Evolutionary conservation across 2,113 vertebrate species (phyloP), one percentile per base, ranked within the genome.

Genomic region (Nyctereutes procyonoides): DNA sequence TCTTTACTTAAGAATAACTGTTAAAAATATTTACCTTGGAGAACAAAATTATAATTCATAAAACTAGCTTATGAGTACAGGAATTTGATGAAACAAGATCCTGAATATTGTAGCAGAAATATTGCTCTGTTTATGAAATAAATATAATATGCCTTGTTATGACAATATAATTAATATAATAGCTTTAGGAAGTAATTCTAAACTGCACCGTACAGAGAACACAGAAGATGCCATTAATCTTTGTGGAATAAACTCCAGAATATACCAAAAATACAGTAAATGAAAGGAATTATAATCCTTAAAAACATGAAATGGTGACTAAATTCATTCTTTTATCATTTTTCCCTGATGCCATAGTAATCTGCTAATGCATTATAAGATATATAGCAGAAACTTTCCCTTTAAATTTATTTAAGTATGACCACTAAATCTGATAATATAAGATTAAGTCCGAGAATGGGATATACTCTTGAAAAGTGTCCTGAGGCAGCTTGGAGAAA

Each of bases 151-250:
- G 4, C 10, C 65, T 97, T 92, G 6, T 43, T 85, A 74, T 48
- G 28, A 92, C 48, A 82, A 60, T 73, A 3, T 79, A 30, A 94
- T 92, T 88, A 16, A 19, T 53, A 30, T 69, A 43, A 58, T 76
- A 74, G 43, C 9, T 92, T 89, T 73, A 65, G 20, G 26, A 85
- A 92, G 38, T 65, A 88, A 80, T 92, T 97, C 30, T 89, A 80
- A 90, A 85, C 17, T 65, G 3, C 5, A 83, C 5, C 48, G 3
- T 43, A 63, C 0, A 7, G 32, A 93, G 13, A 56, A 3, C 38
- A 82, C 30, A 94, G 5, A 38, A 62, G 73, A 81, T 65, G 38
- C 0, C 26, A 35, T 80, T 89, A 80, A 60, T 85, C 51, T 32
- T 65, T 80, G 24, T 15, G 0, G 4, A 89, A 55, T 62, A 86